Base-by-base conservation (phyloP, 1,140 invertebrate genomes). In the Trichonephila inaurata region DNA sequence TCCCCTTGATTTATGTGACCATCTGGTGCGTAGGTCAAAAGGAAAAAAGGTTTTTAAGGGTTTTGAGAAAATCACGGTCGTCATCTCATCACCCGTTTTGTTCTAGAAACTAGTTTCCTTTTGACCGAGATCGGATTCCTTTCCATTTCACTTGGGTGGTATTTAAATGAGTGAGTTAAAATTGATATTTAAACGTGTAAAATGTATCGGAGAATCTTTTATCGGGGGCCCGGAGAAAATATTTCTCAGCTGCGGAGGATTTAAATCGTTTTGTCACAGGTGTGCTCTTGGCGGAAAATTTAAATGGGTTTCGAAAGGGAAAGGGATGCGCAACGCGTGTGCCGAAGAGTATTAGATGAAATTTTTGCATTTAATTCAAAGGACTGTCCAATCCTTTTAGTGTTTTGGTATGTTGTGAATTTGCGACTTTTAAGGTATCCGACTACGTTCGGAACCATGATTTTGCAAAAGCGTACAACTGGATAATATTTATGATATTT, bases 1-100 rank as follows among this genome's bases (percentile, higher is more conserved):
- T 89, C 86, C 58, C 51, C 85, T 82, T 93, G 92, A 93, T 93
- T 93, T 93, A 93, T 93, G 64, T 81, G 92, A 64, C 92, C 92
- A 93, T 93, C 92, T 93, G 92, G 85, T 58, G 85, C 69, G 64
- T 28, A 89, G 92, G 92, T 88, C 92, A 88, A 82, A 93, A 28
- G 92, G 92, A 93, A 81, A 72, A 89, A 88, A 89, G 24, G 69
- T 77, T 93, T 93, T 92, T 72, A 86, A 86, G 82, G 28, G 81
- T 40, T 51, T 86, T 60, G 21, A 18, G 60, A 66, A 85, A 83
- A 82, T 83, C 77, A n/a, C 28, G 60, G 18, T n/a, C 33, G 60
- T 58, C 24, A 28, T 92, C 91, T 85, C 61, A 66, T 83, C 66
- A 58, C 60, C 58, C 21, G 81, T 61, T 85, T 40, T 92, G 77